Evolutionary conservation across 2,797 vertebrate genomes (phyloP).

Genomic region (Anomalospiza imberbis): DNA sequence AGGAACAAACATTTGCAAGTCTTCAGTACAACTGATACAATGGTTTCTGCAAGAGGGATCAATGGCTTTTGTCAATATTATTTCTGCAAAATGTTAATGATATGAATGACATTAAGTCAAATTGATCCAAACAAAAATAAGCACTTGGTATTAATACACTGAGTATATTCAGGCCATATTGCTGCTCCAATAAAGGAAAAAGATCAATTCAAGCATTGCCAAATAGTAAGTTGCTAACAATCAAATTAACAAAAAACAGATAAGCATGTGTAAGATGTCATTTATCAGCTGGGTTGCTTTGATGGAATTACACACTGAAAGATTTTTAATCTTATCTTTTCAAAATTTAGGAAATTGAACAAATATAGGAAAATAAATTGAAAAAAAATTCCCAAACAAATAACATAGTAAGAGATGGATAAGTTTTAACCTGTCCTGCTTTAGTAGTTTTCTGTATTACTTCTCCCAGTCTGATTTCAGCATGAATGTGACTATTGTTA

Average conservation of each 20-base stretch:
- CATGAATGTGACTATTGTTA: neutral
- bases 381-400: neutral
- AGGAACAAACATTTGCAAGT: neutral
- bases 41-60: constrained; percentile 59
- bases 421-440: neutral
- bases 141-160: constrained; percentile 63
- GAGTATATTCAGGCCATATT: neutral
- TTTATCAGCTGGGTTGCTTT: neutral
- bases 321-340: neutral
- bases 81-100: constrained; percentile 80
- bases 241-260: neutral
- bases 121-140: constrained; percentile 70
- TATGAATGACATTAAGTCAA: constrained; percentile 81
- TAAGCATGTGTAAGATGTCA: neutral
- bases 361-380: neutral
- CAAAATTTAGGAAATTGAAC: neutral
- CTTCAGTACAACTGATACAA: neutral
- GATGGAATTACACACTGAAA: neutral
- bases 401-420: neutral
- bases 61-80: constrained; percentile 82
- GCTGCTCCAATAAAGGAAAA: neutral
- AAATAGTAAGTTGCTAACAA: constrained; percentile 13
- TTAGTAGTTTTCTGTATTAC: neutral
- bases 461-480: neutral
- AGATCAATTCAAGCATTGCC: constrained; percentile 3